Conservation (phyloP, 2,113 vertebrate genomes). For the Cynopterus brachyotis region DNA sequence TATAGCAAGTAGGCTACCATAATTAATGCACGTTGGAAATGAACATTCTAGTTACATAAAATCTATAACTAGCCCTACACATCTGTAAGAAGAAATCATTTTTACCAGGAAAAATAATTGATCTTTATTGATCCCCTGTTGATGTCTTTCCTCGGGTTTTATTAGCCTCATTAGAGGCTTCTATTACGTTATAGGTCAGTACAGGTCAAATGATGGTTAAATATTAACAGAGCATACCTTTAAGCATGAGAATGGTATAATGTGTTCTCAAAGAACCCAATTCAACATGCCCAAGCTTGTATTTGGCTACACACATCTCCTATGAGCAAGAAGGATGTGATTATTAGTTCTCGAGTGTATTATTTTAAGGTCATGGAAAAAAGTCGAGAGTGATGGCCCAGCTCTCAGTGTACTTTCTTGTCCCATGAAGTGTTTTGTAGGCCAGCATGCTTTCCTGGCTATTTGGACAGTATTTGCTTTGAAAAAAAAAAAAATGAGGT, state of each 20-base stretch:
- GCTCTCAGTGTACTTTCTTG: not conserved
- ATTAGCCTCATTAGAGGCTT: not conserved
- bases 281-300: not conserved
- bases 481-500: not conserved
- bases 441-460: not conserved
- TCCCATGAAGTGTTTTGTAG: not conserved
- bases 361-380: not conserved
- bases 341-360: not conserved
- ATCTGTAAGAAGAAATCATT: not conserved
- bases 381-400: not conserved
- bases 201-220: not conserved
- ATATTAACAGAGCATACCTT: not conserved
- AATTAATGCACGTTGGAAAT: not conserved
- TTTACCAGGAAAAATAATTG: not conserved
- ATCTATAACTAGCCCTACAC: not conserved
- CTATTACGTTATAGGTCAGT: not conserved
- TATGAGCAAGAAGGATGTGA: conserved; percentile 23
- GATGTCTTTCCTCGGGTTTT: not conserved
- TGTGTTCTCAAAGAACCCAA: not conserved
- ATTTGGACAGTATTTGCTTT: not conserved
- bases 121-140: not conserved
- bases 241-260: not conserved
- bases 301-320: not conserved
- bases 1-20: not conserved
- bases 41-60: not conserved